Evolutionary conservation across 2,797 vertebrate genomes (phyloP).

Genomic region (Antennarius maculatus): DNA sequence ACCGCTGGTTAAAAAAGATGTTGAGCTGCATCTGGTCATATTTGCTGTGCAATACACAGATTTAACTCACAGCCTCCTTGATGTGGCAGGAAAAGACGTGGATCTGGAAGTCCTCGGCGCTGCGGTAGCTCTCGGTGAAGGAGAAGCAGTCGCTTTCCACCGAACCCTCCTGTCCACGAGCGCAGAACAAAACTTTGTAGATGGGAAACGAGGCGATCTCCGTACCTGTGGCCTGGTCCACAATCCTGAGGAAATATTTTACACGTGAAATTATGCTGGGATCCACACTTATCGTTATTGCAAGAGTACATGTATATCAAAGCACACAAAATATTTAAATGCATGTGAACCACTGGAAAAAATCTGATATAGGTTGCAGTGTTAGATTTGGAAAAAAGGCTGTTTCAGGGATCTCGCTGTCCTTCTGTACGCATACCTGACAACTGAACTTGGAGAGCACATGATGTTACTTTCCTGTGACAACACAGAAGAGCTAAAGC

Average conservation of each 20-base stretch:
- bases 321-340: background rate
- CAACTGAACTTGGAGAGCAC: too few species aligned
- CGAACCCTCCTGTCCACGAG: constrained; percentile 88
- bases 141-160: constrained; percentile 93
- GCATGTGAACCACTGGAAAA: background rate
- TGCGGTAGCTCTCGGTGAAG: constrained; percentile 95
- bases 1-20: background rate
- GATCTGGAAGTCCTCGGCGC: constrained; percentile 96
- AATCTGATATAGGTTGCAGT: too few species aligned
- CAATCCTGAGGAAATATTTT: constrained; percentile 81
- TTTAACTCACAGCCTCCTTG: constrained; percentile 95
- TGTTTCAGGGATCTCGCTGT: too few species aligned
- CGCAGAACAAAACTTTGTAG: constrained; percentile 96
- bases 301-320: background rate
- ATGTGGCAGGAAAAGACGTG: constrained; percentile 98
- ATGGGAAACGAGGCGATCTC: constrained; percentile 96
- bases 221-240: constrained; percentile 85
- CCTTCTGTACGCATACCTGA: too few species aligned
- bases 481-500: too few species aligned
- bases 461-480: too few species aligned
- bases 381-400: too few species aligned
- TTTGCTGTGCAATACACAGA: background rate
- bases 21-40: background rate
- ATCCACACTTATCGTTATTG: background rate
- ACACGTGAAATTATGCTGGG: background rate